These are phyloP conservation scores for Xanthia icteritia DNA, from an alignment of 2,888 invertebrate genomes.

Conservation along the genomic window DNA sequence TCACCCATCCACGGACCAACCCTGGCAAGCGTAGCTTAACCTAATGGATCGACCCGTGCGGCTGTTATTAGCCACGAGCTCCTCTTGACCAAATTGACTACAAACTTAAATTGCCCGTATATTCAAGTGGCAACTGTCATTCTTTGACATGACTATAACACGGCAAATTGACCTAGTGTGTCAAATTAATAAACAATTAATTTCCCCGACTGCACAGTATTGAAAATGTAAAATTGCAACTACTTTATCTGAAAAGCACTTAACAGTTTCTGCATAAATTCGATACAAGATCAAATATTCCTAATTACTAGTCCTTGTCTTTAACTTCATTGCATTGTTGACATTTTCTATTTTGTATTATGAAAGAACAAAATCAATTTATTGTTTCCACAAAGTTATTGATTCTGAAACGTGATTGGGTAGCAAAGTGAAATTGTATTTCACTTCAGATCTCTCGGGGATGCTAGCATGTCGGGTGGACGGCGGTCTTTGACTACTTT, in stretches of 20 bases:
- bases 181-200: neutral
- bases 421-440: conserved; percentile 41
- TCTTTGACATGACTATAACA: neutral
- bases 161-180: neutral
- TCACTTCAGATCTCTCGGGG: conserved; percentile 20
- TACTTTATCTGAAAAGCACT: neutral
- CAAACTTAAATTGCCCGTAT: neutral
- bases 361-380: conserved; percentile 35
- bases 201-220: no score
- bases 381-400: conserved; percentile 42
- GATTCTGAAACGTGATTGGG: conserved; percentile 47
- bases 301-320: conserved; percentile 11
- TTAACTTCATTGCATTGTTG: neutral
- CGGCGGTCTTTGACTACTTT: conserved; percentile 15
- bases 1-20: no score
- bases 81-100: neutral
- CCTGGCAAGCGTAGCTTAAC: no score
- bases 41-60: no score
- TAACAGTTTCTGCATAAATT: neutral
- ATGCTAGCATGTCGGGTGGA: neutral
- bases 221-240: neutral
- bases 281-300: neutral
- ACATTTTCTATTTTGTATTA: neutral
- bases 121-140: neutral
- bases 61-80: no score